These are phyloP conservation scores for Chaenocephalus aceratus DNA, from an alignment of 2,113 vertebrate genomes.

Conservation along the genomic window DNA sequence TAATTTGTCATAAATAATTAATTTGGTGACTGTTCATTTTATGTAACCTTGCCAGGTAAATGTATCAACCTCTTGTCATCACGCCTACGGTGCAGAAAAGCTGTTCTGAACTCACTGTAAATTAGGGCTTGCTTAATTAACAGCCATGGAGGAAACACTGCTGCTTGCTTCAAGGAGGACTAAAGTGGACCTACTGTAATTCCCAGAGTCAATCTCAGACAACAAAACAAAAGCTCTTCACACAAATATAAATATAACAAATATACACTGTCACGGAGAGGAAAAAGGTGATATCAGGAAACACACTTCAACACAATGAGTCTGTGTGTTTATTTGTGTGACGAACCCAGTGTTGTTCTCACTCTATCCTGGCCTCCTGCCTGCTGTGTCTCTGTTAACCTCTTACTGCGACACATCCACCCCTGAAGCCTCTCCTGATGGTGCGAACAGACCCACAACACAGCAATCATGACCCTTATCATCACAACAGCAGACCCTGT, in stretches of 20 bases:
- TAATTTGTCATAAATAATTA: no score
- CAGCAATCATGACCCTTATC: slow-evolving; percentile 29
- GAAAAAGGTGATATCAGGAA: not conserved
- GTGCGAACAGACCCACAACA: not conserved
- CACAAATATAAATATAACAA: not conserved
- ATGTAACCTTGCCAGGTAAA: no score
- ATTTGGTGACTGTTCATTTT: no score
- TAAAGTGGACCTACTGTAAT: not conserved
- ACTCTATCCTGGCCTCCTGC: not conserved
- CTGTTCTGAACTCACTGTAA: no score
- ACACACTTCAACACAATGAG: not conserved
- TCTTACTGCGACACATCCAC: slow-evolving; percentile 1
- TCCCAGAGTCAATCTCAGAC: not conserved
- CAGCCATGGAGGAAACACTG: not conserved
- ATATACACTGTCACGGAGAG: not conserved
- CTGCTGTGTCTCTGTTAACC: slow-evolving; percentile 29
- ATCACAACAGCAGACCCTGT: slow-evolving; percentile 20
- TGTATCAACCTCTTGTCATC: no score
- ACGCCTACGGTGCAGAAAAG: no score
- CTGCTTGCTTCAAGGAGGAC: not conserved
- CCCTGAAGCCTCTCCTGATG: slow-evolving; percentile 34
- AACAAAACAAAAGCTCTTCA: not conserved
- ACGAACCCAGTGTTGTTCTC: not conserved
- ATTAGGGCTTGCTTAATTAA: not conserved
- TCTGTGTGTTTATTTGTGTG: not conserved